A percentile compares a stretch with the other conserved stretches of the same genome.
phyloP scores from a whole-genome alignment of 2,113 vertebrate species.

The Chionis minor region DNA sequence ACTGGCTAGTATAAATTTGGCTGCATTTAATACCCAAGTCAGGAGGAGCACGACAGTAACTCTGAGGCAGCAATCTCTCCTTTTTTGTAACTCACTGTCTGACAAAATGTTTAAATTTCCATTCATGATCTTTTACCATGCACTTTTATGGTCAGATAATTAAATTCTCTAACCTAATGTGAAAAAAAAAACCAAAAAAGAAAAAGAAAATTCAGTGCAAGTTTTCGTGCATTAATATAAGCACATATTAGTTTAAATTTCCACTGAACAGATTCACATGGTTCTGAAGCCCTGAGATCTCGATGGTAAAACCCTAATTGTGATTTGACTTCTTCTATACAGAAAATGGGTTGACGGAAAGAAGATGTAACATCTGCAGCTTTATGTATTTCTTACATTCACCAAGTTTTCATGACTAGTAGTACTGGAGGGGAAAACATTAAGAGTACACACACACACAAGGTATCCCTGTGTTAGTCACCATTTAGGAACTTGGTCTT shows the following conservation, averaged over 20 bases:
- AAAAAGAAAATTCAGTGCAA: neutral
- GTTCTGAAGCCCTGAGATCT: neutral
- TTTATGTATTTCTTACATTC: neutral
- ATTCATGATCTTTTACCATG: neutral
- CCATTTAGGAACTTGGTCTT: neutral
- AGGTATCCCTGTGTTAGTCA: neutral
- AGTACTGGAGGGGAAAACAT: neutral
- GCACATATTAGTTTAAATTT: neutral
- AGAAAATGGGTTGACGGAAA: neutral
- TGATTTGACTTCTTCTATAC: constrained; percentile 7
- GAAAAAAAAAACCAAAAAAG: neutral
- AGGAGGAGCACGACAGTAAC: neutral
- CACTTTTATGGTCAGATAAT: constrained; percentile 23
- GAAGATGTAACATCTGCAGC: neutral
- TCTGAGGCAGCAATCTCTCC: neutral
- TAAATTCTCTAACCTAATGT: neutral
- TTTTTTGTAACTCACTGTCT: neutral
- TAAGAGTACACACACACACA: neutral
- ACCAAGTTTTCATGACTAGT: neutral
- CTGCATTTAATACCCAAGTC: constrained; percentile 2
- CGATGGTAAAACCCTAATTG: neutral
- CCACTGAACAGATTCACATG: neutral
- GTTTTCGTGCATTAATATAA: neutral
- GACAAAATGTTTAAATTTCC: constrained; percentile 34
- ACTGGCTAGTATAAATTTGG: neutral